These are phyloP conservation scores for Heteromyza rotundicornis DNA, from an alignment of 2,888 invertebrate species.

Conservation along the genomic window DNA sequence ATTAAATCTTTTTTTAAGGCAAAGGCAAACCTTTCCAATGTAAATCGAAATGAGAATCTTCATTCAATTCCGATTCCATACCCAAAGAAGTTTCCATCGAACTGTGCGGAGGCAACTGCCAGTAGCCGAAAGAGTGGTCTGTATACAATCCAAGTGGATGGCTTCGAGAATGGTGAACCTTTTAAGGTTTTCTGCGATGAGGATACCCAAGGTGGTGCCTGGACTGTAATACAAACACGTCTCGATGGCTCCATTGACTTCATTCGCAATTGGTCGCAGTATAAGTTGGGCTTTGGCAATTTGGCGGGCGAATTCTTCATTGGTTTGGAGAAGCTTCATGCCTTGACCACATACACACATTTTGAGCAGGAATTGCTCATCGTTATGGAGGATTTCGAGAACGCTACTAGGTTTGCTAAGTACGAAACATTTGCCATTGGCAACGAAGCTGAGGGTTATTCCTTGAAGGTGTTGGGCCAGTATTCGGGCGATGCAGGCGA, in stretches of 20 bases:
- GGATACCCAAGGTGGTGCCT: background rate
- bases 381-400: slow-evolving; percentile 36
- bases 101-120: too few species aligned
- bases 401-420: slow-evolving; percentile 10
- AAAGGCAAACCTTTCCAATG: too few species aligned
- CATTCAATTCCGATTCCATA: too few species aligned
- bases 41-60: too few species aligned
- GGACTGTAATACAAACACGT: slow-evolving; percentile 18
- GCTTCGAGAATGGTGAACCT: too few species aligned
- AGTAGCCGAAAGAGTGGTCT: too few species aligned
- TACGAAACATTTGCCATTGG: slow-evolving; percentile 20
- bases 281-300: slow-evolving; percentile 20
- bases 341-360: slow-evolving; percentile 11
- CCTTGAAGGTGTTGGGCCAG: slow-evolving; percentile 11
- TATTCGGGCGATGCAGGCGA: slow-evolving; percentile 22
- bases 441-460: slow-evolving; percentile 9
- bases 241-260: slow-evolving; percentile 19
- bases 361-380: slow-evolving; percentile 30
- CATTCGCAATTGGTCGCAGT: slow-evolving; percentile 14
- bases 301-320: slow-evolving; percentile 20
- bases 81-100: too few species aligned
- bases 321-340: slow-evolving; percentile 18
- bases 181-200: too few species aligned
- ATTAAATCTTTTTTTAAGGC: too few species aligned
- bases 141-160: too few species aligned